A percentile compares a stretch with the other conserved stretches of the same genome.
These are phyloP conservation scores for Euura lappo DNA, from an alignment of 1,140 invertebrate genomes.

Conservation along the genomic window DNA sequence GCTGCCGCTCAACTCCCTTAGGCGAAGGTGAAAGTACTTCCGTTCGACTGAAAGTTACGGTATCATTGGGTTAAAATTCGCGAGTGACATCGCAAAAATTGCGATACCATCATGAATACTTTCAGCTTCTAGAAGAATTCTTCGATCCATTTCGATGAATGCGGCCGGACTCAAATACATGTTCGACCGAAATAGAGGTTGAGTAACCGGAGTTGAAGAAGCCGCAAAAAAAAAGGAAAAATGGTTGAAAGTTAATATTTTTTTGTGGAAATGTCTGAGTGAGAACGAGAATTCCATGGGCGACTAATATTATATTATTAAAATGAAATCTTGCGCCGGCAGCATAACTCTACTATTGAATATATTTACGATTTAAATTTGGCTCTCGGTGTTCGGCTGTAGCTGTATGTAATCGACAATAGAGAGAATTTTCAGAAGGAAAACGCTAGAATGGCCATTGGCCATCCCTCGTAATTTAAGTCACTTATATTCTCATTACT, in stretches of 20 bases:
- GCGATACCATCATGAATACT: no score
- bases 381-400: slow-evolving; percentile 4
- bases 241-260: not conserved
- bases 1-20: not conserved
- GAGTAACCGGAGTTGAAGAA: not conserved
- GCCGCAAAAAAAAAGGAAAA: not conserved
- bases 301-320: slow-evolving; percentile 4
- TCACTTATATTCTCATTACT: slow-evolving; percentile 7
- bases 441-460: not conserved
- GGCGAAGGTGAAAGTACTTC: not conserved
- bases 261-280: not conserved
- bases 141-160: no score
- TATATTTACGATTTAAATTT: slow-evolving; percentile 2
- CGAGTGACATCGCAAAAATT: not conserved
- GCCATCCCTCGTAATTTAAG: slow-evolving; percentile 6
- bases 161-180: no score
- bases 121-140: no score
- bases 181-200: no score
- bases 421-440: slow-evolving; percentile 2
- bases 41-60: not conserved
- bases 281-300: not conserved
- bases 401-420: not conserved
- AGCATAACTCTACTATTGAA: slow-evolving; percentile 5
- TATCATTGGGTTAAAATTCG: not conserved
- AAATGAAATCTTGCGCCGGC: not conserved